Conservation (phyloP, 2,113 vertebrate genomes). For the Mesoclemmys tuberculata region DNA sequence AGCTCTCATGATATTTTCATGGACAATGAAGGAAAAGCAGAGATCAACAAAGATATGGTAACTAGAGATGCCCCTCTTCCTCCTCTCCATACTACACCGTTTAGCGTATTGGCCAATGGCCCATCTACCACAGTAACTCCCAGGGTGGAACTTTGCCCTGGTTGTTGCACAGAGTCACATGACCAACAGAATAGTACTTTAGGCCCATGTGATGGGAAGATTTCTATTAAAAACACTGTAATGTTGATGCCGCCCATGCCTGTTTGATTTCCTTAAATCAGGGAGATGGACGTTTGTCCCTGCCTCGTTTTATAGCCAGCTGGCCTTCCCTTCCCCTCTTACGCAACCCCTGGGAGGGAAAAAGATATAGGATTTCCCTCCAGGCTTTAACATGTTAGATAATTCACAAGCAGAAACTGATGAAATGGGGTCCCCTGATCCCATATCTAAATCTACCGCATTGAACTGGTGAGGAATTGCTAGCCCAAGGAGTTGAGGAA, state of each 20-base stretch:
- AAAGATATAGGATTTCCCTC: not conserved
- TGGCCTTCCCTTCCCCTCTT: not conserved
- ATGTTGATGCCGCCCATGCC: not conserved
- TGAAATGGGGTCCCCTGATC: not conserved
- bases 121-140: not conserved
- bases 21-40: not conserved
- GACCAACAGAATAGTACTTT: not conserved
- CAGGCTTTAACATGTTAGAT: not conserved
- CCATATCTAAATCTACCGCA: not conserved
- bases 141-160: not conserved
- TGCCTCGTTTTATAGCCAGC: not conserved
- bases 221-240: not conserved
- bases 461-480: fast-evolving
- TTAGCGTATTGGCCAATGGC: not conserved
- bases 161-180: not conserved
- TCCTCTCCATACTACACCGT: not conserved
- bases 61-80: not conserved
- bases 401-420: not conserved
- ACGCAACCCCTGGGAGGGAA: no score
- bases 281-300: not conserved
- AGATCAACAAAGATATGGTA: not conserved
- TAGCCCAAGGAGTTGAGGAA: not conserved
- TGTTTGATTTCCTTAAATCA: not conserved
- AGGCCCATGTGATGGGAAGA: not conserved
- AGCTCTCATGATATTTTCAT: not conserved